Percentiles rank a stretch among this genome's conserved stretches.
Evolutionary conservation across 2,113 vertebrate genomes (phyloP).

Genomic region (Paramisgurnus dabryanus): DNA sequence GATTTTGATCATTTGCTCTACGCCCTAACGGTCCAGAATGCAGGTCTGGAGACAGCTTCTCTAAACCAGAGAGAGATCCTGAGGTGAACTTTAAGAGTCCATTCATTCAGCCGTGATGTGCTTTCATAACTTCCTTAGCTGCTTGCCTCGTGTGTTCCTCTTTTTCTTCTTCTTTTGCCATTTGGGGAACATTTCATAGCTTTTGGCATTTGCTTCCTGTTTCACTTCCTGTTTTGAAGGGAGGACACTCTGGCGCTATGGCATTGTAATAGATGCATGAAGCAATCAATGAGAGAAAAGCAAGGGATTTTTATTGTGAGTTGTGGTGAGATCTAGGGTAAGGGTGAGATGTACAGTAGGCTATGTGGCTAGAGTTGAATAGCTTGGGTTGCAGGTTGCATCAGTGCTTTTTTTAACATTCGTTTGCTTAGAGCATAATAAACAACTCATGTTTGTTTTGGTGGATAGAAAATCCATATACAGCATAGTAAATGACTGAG

Average conservation of each 20-base stretch:
- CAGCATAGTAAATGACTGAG: too few relatives aligned
- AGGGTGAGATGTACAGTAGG: background rate
- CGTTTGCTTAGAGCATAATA: too few relatives aligned
- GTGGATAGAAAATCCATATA: too few relatives aligned
- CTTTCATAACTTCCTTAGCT: slow-evolving; percentile 53
- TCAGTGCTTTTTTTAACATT: too few relatives aligned
- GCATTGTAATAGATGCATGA: slow-evolving; percentile 5
- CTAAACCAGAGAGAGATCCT: slow-evolving; percentile 51
- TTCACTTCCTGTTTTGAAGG: slow-evolving; percentile 24
- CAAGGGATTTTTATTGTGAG: background rate
- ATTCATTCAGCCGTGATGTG: slow-evolving; percentile 35
- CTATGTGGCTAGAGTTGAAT: too few relatives aligned
- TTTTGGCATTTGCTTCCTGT: slow-evolving; percentile 28
- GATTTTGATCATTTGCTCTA: slow-evolving; percentile 2
- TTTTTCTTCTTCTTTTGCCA: background rate
- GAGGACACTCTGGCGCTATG: slow-evolving; percentile 1
- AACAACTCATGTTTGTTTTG: too few relatives aligned
- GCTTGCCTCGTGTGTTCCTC: slow-evolving; percentile 57
- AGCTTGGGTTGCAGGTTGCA: too few relatives aligned
- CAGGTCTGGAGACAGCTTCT: slow-evolving; percentile 1
- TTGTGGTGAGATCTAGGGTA: background rate
- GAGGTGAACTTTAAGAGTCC: slow-evolving; percentile 67
- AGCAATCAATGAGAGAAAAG: background rate
- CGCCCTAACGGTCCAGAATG: slow-evolving; percentile 47
- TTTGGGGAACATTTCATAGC: slow-evolving; percentile 33